Conservation (phyloP, 1,140 invertebrate species). For the Heliothis subflexa region DNA sequence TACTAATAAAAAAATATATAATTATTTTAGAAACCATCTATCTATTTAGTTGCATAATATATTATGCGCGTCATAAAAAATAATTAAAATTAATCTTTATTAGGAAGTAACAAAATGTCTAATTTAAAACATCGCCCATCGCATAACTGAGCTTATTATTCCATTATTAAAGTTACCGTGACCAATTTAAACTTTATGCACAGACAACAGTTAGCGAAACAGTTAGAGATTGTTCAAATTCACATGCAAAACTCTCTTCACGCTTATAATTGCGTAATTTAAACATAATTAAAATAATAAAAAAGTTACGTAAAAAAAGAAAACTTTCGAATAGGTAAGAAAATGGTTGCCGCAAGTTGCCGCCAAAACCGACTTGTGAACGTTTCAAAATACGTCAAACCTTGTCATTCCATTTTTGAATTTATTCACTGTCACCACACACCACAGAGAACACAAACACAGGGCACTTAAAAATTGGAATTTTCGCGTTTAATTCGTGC, state of each 20-base stretch:
- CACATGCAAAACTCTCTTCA: constrained; percentile 52
- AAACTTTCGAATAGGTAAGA: constrained; percentile 40
- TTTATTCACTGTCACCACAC: constrained; percentile 53
- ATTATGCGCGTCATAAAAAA: constrained; percentile 20
- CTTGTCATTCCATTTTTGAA: constrained; percentile 53
- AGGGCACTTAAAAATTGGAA: constrained; percentile 56
- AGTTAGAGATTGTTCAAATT: constrained; percentile 51
- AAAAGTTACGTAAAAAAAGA: constrained; percentile 49
- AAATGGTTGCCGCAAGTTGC: constrained; percentile 33
- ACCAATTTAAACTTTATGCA: constrained; percentile 40
- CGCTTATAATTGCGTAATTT: constrained; percentile 51
- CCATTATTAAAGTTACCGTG: constrained; percentile 37
- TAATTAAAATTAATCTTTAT: constrained; percentile 10
- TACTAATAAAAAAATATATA: too few species aligned
- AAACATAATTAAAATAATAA: constrained; percentile 30
- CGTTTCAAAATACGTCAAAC: constrained; percentile 51
- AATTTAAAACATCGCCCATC: constrained; percentile 27
- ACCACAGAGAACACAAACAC: constrained; percentile 61
- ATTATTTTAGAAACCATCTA: too few species aligned
- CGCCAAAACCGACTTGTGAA: constrained; percentile 54
- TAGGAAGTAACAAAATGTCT: constrained; percentile 37
- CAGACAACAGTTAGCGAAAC: constrained; percentile 47
- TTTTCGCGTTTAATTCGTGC: constrained; percentile 59
- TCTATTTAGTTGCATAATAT: constrained; percentile 14
- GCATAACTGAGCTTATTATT: constrained; percentile 42